phyloP scores from a whole-genome alignment of 2,113 vertebrate genomes.

The Acrocephalus arundinaceus region DNA sequence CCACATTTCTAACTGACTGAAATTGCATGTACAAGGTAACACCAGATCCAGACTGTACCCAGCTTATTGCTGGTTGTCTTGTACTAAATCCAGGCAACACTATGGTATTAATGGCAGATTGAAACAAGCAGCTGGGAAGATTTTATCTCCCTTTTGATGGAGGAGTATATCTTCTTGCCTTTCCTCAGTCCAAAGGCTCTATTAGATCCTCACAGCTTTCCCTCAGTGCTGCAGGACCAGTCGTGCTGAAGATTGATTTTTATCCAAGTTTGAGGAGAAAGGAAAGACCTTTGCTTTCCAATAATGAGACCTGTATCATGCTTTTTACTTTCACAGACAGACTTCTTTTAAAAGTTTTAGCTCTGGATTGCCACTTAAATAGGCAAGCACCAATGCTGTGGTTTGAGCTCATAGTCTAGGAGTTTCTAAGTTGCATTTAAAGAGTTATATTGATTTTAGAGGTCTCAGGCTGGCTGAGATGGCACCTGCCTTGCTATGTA shows the following conservation, averaged over 20 bases:
- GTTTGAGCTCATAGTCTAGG: not conserved
- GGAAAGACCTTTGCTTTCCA: conserved; percentile 12
- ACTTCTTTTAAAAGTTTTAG: not conserved
- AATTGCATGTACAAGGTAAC: not conserved
- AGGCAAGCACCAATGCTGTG: not conserved
- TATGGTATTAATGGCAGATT: not conserved
- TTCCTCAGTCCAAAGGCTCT: not conserved
- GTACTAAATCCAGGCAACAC: not conserved
- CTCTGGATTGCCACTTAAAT: not conserved
- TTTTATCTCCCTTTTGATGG: conserved; percentile 9
- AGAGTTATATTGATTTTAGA: not conserved
- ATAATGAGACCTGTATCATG: not conserved
- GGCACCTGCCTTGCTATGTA: not conserved
- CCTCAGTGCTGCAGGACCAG: not conserved
- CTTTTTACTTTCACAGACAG: not conserved
- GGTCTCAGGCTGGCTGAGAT: not conserved
- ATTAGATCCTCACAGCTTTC: not conserved
- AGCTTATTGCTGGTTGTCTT: not conserved
- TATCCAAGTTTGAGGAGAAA: conserved; percentile 5
- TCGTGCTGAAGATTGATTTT: not conserved
- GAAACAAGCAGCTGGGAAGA: conserved; percentile 16
- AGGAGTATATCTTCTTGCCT: not conserved
- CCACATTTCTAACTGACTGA: not conserved
- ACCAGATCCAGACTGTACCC: not conserved
- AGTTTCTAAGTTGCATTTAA: not conserved